Conservation (phyloP, 2,113 vertebrate genomes). For the Mohoua ochrocephala region DNA sequence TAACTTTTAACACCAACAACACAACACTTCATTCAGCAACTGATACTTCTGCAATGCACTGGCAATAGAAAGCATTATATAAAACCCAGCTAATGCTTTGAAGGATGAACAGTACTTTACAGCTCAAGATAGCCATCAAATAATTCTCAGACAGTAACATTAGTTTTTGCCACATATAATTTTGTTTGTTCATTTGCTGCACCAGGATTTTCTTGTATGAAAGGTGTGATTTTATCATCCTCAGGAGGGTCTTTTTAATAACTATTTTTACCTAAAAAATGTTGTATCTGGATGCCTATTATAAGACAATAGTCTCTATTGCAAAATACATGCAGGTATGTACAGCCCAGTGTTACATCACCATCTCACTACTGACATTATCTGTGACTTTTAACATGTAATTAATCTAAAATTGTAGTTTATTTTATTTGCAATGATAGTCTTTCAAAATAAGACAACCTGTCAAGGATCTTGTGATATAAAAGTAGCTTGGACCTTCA, state of each 20-base stretch:
- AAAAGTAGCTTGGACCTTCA: not conserved
- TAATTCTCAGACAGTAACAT: not conserved
- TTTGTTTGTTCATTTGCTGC: not conserved
- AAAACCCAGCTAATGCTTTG: not conserved
- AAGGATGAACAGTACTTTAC: not conserved
- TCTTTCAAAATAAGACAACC: not conserved
- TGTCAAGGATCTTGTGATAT: not conserved
- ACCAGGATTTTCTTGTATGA: not conserved
- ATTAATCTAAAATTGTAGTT: not conserved
- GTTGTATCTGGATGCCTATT: not conserved
- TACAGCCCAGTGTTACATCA: not conserved
- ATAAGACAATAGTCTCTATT: not conserved
- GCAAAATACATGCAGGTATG: not conserved
- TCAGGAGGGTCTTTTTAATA: not conserved
- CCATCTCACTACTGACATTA: not conserved
- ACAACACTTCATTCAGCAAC: not conserved
- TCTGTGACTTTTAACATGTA: not conserved
- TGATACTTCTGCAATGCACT: not conserved
- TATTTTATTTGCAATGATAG: not conserved
- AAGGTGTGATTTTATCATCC: not conserved
- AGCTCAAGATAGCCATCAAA: not conserved
- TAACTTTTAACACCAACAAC: not conserved
- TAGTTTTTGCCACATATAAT: not conserved
- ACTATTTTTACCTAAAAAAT: not conserved
- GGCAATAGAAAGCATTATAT: not conserved